Evolutionary conservation across 2,888 invertebrate species (phyloP).

Genomic region (Magallana nippona): DNA sequence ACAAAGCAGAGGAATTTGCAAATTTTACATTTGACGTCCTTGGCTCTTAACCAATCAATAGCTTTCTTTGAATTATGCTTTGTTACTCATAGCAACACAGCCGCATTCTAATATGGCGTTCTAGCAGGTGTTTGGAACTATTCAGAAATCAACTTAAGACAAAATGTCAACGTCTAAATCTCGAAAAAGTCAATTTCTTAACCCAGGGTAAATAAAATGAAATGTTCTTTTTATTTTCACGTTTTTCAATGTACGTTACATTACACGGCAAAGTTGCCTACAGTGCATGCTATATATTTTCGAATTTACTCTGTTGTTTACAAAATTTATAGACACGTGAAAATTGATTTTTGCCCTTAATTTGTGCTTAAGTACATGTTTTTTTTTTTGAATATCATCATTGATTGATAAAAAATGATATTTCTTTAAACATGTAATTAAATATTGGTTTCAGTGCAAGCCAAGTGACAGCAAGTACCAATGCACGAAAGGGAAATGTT

Average conservation of each 20-base stretch:
- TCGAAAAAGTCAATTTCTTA: constrained; percentile 62
- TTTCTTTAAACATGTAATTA: not conserved
- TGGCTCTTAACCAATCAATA: constrained; percentile 59
- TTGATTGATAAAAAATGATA: too few species aligned
- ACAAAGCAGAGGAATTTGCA: too few species aligned
- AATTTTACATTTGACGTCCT: not conserved
- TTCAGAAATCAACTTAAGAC: not conserved
- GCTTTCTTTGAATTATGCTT: constrained; percentile 34
- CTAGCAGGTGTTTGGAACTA: constrained; percentile 8
- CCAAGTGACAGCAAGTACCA: constrained; percentile 56
- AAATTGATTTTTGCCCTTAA: not conserved
- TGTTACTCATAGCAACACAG: constrained; percentile 62
- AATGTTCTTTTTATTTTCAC: too few species aligned
- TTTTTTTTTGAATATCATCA: too few species aligned
- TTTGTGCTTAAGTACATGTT: too few species aligned
- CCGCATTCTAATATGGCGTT: constrained; percentile 50
- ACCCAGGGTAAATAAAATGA: constrained; percentile 62
- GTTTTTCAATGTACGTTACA: too few species aligned
- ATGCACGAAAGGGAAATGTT: constrained; percentile 63
- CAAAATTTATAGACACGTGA: not conserved
- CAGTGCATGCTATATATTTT: not conserved
- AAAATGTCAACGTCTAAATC: constrained; percentile 68
- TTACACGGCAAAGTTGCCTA: not conserved
- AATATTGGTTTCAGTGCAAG: constrained; percentile 46
- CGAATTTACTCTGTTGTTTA: constrained; percentile 22